Evolutionary conservation across 1,140 invertebrate genomes (phyloP).

Genomic region (Globodera rostochiensis): DNA sequence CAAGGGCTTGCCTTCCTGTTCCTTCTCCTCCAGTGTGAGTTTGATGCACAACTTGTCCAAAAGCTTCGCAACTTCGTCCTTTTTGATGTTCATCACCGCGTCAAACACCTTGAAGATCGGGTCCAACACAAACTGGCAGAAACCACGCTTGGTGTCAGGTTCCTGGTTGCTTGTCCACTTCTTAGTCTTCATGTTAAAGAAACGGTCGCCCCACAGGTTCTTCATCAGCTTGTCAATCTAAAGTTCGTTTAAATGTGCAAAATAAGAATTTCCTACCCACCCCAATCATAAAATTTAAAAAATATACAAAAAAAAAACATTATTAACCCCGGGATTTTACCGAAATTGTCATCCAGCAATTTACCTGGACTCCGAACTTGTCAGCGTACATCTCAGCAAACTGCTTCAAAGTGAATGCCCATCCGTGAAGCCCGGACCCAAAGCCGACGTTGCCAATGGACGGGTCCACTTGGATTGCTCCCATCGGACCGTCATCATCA

Average conservation of each 20-base stretch:
- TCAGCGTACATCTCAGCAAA: conserved; percentile 98
- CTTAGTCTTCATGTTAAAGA: conserved; percentile 94
- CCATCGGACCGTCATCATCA: conserved; percentile 96
- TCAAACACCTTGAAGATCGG: conserved; percentile 98
- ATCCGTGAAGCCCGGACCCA: conserved; percentile 95
- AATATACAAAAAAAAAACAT: not conserved
- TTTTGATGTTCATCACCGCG: conserved; percentile 95
- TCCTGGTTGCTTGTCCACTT: conserved; percentile 91
- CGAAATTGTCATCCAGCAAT: not conserved
- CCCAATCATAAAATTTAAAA: too few relatives aligned
- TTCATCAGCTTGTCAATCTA: conserved; percentile 90
- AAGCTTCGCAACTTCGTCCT: conserved; percentile 85
- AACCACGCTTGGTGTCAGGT: conserved; percentile 84
- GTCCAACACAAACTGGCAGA: conserved; percentile 96
- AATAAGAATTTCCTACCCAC: too few relatives aligned
- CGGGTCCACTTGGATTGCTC: conserved; percentile 93
- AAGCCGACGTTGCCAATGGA: conserved; percentile 98
- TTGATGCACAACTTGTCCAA: conserved; percentile 87
- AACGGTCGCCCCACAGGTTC: conserved; percentile 88
- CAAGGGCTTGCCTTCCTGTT: conserved; percentile 76
- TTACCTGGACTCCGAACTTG: conserved; percentile 72
- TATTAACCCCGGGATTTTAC: not conserved
- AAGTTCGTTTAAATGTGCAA: too few relatives aligned
- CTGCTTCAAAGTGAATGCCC: conserved; percentile 99
- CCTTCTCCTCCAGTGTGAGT: conserved; percentile 89